These are phyloP conservation scores for Euplagia quadripunctaria DNA, from an alignment of 2,888 invertebrate genomes.

Conservation along the genomic window DNA sequence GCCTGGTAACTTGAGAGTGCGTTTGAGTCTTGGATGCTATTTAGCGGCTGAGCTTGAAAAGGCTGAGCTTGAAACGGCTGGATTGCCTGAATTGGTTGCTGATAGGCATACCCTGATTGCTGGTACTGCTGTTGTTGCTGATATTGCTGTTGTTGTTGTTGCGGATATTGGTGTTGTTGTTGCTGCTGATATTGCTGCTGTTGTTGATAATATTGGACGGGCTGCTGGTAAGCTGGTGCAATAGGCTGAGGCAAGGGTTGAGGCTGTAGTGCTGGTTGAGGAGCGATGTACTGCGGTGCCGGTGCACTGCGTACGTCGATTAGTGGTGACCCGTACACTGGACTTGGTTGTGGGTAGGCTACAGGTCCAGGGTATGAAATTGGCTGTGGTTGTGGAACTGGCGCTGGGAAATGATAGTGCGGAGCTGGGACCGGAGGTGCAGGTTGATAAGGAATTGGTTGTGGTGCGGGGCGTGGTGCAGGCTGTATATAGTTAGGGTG, in stretches of 20 bases:
- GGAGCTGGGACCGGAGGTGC: conserved; percentile 31
- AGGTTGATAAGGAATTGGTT: conserved; percentile 39
- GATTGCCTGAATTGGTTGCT: conserved; percentile 36
- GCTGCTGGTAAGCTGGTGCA: conserved; percentile 23
- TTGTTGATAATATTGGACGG: conserved; percentile 31
- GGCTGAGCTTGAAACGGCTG: conserved; percentile 60
- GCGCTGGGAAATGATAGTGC: conserved; percentile 40
- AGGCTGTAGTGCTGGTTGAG: conserved; percentile 47
- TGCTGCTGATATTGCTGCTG: conserved; percentile 31
- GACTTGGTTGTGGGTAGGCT: conserved; percentile 37
- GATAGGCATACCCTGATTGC: conserved; percentile 50
- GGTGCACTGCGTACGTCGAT: conserved; percentile 23
- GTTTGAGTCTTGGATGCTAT: conserved; percentile 50
- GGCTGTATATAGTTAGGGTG: conserved; percentile 50
- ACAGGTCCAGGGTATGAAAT: conserved; percentile 26
- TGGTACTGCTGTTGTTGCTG: conserved; percentile 38
- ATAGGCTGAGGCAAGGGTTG: conserved; percentile 32
- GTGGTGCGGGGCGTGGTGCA: conserved; percentile 39
- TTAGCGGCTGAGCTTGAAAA: conserved; percentile 59
- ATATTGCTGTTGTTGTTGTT: conserved; percentile 19
- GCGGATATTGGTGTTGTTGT: conserved; percentile 29
- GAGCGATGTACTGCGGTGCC: conserved; percentile 30
- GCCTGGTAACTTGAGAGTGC: conserved; percentile 76
- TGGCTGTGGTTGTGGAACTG: conserved; percentile 26
- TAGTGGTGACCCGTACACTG: conserved; percentile 43